Evolutionary conservation across 2,113 vertebrate species (phyloP), one percentile per base, ranked within the genome.

Genomic region (Pollimyrus isidori): DNA sequence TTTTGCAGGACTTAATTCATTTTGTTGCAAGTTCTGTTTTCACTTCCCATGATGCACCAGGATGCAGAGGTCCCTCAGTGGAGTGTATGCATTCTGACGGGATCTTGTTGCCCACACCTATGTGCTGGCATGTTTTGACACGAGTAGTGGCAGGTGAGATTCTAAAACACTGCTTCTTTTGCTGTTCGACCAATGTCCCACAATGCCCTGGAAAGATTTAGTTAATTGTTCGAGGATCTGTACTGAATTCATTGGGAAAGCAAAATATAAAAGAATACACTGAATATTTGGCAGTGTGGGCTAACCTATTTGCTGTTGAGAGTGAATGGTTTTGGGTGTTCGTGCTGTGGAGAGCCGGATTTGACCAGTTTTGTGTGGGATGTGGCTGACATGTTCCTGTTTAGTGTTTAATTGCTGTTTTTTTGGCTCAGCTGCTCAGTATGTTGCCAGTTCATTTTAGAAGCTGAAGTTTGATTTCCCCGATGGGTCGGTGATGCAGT

Each of bases 351-450:
- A 35, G 1, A 42, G 23, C 88, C 56, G 82, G 90, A 80, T 89
- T 85, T 56, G 80, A 90, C 90, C 83, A 86, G 88, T 90, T 90
- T 90, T 30, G 9, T 30, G 46, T 58, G 45, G 58, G 84, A 19
- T 5, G n/a, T 15, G 23, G 52, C 30, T n/a, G 42, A 30, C 69
- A 17, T 35, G 50, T 62, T n/a, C 45, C 87, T 45, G 11, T 48
- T 48, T n/a, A 21, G 35, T 26, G 84, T 86, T 86, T 88, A 90
- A 90, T 88, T 88, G 46, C 87, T 26, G 26, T 21, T 53, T 69
- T 87, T 80, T 53, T 87, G 26, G 69, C 26, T 76, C 48, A 56
- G 7, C 45, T n/a, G 17, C 45, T 86, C 46, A 10, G 3, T 10
- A 49, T 49, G 48, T n/a, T 49, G 45, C 48, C 48, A 48, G 3